phyloP scores from a whole-genome alignment of 1,140 invertebrate genomes.

The Hermetia illucens region DNA sequence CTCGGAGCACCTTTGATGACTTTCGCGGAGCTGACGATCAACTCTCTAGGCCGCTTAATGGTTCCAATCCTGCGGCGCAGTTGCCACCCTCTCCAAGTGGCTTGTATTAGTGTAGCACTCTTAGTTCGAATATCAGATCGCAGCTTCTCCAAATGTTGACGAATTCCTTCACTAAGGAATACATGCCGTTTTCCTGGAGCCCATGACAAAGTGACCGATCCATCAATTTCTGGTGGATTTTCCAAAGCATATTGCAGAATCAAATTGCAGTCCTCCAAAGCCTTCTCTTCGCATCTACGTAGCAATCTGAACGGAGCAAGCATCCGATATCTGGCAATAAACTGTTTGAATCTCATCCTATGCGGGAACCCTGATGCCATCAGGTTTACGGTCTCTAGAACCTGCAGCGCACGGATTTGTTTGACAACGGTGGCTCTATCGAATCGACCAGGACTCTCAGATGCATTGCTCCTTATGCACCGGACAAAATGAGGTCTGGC shows the following conservation, averaged over 20 bases:
- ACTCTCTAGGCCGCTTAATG: constrained; percentile 26
- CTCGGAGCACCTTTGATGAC: constrained; percentile 5
- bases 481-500: constrained; percentile 87
- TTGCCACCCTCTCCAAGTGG: constrained; percentile 68
- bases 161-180: constrained; percentile 84
- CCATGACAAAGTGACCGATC: constrained; percentile 32
- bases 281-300: constrained; percentile 62
- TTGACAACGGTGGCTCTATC: constrained; percentile 63
- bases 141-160: constrained; percentile 73
- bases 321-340: constrained; percentile 70
- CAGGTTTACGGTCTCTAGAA: constrained; percentile 87
- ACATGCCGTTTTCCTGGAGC: constrained; percentile 86
- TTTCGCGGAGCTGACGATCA: constrained; percentile 9
- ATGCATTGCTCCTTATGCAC: constrained; percentile 74
- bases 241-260: constrained; percentile 51
- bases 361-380: constrained; percentile 90
- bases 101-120: constrained; percentile 64
- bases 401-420: constrained; percentile 77
- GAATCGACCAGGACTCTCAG: constrained; percentile 62
- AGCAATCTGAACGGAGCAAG: constrained; percentile 63
- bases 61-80: constrained; percentile 53
- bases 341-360: constrained; percentile 89
- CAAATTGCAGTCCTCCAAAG: constrained; percentile 61
- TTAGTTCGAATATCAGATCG: constrained; percentile 58
- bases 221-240: constrained; percentile 28